Conservation (phyloP, 2,113 vertebrate genomes). For the Apodemus speciosus region DNA sequence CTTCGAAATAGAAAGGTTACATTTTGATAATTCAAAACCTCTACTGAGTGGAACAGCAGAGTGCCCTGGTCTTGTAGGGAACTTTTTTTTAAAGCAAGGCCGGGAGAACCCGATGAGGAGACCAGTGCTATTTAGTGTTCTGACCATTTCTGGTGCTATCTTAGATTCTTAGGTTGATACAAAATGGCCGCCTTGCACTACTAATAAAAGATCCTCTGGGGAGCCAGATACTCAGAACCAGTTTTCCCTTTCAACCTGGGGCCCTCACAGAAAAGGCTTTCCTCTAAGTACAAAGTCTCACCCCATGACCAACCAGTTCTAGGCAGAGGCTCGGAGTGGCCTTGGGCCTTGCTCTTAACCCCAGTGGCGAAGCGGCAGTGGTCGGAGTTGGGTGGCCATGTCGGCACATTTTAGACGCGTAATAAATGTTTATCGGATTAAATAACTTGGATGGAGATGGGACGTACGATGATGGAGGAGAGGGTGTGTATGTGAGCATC, state of each 20-base stretch:
- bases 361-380: rapidly evolving
- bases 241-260: background rate
- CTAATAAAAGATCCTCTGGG: background rate
- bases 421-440: background rate
- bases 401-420: background rate
- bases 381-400: background rate
- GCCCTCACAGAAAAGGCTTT: background rate
- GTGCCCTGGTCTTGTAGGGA: background rate
- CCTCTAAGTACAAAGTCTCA: background rate
- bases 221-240: background rate
- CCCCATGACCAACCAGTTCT: background rate
- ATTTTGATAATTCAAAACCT: background rate
- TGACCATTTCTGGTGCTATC: background rate
- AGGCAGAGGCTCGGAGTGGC: background rate
- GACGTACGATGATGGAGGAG: background rate
- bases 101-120: background rate
- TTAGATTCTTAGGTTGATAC: background rate
- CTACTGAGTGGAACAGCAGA: background rate
- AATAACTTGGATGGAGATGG: background rate
- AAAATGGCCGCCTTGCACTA: conserved; percentile 69
- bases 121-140: background rate
- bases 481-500: background rate
- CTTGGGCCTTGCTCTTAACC: background rate
- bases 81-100: background rate
- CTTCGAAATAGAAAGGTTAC: background rate